A percentile compares a stretch with the other conserved stretches of the same genome.
phyloP scores from a whole-genome alignment of 2,888 invertebrate species.

The Archaeoteleia sp. region DNA sequence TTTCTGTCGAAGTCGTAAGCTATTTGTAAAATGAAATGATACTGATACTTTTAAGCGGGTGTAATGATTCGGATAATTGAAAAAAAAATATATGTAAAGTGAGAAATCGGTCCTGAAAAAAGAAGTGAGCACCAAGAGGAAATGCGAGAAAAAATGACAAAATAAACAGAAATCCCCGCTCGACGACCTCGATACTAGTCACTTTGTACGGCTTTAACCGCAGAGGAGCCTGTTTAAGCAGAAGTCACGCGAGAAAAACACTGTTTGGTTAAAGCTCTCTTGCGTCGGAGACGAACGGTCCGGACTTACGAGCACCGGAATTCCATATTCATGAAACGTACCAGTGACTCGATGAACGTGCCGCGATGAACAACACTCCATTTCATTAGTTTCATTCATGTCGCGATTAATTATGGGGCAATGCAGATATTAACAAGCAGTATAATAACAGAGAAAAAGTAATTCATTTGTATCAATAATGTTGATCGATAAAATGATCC shows the following conservation, averaged over 20 bases:
- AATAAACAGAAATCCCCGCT: constrained; percentile 14
- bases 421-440: constrained; percentile 29
- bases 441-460: too few species aligned
- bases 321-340: constrained; percentile 2
- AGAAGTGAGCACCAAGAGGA: constrained; percentile 3
- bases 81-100: too few species aligned
- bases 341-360: constrained; percentile 6
- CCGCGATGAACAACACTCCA: too few species aligned
- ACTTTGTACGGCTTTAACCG: constrained; percentile 18
- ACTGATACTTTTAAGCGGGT: too few species aligned
- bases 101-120: too few species aligned
- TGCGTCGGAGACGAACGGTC: not conserved
- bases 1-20: too few species aligned
- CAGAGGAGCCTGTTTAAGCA: constrained; percentile 12
- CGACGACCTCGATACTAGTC: constrained; percentile 33
- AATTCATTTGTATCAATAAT: not conserved
- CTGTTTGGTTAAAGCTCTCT: constrained; percentile 27
- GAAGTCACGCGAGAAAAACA: constrained; percentile 31
- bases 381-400: too few species aligned
- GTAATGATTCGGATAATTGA: too few species aligned
- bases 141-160: not conserved
- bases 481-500: not conserved
- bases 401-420: too few species aligned
- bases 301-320: too few species aligned
- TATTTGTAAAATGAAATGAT: too few species aligned